Evolutionary conservation across 1,140 invertebrate genomes (phyloP).

Genomic region (Pemphigus obesinymphae): DNA sequence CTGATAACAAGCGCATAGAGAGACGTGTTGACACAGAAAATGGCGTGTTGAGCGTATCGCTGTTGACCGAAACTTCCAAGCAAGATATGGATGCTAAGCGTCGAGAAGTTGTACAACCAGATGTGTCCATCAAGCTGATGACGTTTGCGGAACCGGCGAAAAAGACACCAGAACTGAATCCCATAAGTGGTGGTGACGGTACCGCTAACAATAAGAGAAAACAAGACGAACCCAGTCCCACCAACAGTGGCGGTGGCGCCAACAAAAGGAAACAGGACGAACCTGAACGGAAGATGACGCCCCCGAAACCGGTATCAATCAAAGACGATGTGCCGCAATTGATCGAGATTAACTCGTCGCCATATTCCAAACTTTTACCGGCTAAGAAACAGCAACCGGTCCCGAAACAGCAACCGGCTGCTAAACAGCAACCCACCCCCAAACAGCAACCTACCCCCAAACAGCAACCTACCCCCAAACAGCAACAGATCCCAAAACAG

Average conservation of each 20-base stretch:
- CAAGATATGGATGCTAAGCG: constrained; percentile 44
- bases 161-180: not conserved
- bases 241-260: not conserved
- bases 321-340: constrained; percentile 36
- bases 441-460: not conserved
- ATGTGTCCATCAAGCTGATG: constrained; percentile 48
- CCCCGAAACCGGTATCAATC: not conserved
- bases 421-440: not conserved
- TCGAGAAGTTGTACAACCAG: constrained; percentile 45
- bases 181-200: not conserved
- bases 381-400: not conserved
- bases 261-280: not conserved
- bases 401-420: not conserved
- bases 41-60: constrained; percentile 38
- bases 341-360: constrained; percentile 40
- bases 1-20: constrained; percentile 7
- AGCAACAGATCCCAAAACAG: not conserved
- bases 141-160: not conserved
- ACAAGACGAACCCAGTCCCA: not conserved
- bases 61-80: constrained; percentile 35
- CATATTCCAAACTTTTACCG: constrained; percentile 28
- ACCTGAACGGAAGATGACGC: not conserved
- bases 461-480: not conserved
- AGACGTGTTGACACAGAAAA: constrained; percentile 43
- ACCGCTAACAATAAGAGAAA: not conserved